A percentile compares a stretch with the other conserved stretches of the same genome.
Evolutionary conservation across 2,797 vertebrate species (phyloP).

Genomic region (Merluccius polli): DNA sequence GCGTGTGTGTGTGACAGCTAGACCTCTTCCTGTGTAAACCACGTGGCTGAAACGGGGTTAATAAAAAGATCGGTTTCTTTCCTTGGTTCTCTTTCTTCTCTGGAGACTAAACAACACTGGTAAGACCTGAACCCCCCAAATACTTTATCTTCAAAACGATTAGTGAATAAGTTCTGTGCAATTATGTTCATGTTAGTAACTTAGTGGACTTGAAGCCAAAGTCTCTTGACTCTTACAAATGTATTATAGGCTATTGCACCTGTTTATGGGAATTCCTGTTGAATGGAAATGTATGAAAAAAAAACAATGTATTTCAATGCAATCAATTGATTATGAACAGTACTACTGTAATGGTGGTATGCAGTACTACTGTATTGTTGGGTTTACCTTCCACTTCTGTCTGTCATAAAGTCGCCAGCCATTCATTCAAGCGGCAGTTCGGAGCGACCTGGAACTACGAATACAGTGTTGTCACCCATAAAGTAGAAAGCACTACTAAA

Average conservation of each 20-base stretch:
- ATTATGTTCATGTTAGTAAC: not conserved
- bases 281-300: not conserved
- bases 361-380: not conserved
- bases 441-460: slow-evolving; percentile 57
- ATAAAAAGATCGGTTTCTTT: slow-evolving; percentile 74
- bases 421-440: slow-evolving; percentile 18
- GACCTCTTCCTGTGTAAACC: slow-evolving; percentile 76
- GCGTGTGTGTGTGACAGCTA: slow-evolving; percentile 33
- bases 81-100: slow-evolving; percentile 74
- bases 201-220: not conserved
- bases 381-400: not conserved
- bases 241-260: not conserved
- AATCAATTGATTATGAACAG: not conserved
- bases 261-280: slow-evolving; percentile 5
- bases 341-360: not conserved
- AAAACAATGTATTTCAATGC: slow-evolving; percentile 1
- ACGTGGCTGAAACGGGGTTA: slow-evolving; percentile 78
- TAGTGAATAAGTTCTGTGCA: not conserved
- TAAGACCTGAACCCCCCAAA: slow-evolving; percentile 47
- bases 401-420: not conserved
- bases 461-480: slow-evolving; percentile 99
- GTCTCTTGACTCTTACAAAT: slow-evolving; percentile 6
- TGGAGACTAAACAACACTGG: slow-evolving; percentile 46
- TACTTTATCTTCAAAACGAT: not conserved
- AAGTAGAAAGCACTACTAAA: slow-evolving; percentile 99